Percentiles rank a stretch among this genome's conserved stretches.
These are phyloP conservation scores for Chalcosyrphus nemorum DNA, from an alignment of 2,888 invertebrate genomes.

Conservation along the genomic window DNA sequence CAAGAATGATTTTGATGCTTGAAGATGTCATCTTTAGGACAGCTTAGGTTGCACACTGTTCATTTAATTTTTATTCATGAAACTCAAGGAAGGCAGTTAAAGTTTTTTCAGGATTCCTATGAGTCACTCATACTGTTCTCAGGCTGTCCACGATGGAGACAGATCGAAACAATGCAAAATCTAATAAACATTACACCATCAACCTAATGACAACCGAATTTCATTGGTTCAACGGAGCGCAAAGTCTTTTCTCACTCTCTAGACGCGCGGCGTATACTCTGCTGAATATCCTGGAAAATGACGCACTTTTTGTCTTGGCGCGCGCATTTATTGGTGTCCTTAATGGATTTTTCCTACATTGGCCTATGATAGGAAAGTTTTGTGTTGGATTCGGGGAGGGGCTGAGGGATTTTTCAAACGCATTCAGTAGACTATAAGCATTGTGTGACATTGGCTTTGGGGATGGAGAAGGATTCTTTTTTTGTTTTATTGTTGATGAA, in stretches of 20 bases:
- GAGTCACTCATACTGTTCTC: neutral
- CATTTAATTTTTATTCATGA: slow-evolving; percentile 39
- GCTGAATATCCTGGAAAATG: slow-evolving; percentile 50
- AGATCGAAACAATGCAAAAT: slow-evolving; percentile 68
- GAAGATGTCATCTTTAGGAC: neutral
- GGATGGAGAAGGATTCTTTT: neutral
- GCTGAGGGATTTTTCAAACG: slow-evolving; percentile 39
- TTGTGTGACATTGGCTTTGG: neutral
- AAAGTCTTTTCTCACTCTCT: slow-evolving; percentile 31
- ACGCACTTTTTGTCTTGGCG: slow-evolving; percentile 63
- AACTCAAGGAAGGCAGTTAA: slow-evolving; percentile 56
- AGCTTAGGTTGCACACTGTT: too few relatives aligned
- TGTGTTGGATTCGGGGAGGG: too few relatives aligned
- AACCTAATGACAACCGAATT: slow-evolving; percentile 62
- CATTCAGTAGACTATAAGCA: slow-evolving; percentile 6
- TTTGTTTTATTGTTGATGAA: slow-evolving; percentile 67
- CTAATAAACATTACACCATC: slow-evolving; percentile 71
- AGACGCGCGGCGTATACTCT: neutral
- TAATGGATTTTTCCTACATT: slow-evolving; percentile 63
- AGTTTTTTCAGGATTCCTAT: slow-evolving; percentile 47
- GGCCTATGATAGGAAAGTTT: slow-evolving; percentile 46
- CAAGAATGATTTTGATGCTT: slow-evolving; percentile 50
- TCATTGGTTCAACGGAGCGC: slow-evolving; percentile 66
- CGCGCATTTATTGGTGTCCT: slow-evolving; percentile 61
- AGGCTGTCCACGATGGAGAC: neutral